Conservation (phyloP, 2,113 vertebrate species). For the Melanerpes formicivorus region DNA sequence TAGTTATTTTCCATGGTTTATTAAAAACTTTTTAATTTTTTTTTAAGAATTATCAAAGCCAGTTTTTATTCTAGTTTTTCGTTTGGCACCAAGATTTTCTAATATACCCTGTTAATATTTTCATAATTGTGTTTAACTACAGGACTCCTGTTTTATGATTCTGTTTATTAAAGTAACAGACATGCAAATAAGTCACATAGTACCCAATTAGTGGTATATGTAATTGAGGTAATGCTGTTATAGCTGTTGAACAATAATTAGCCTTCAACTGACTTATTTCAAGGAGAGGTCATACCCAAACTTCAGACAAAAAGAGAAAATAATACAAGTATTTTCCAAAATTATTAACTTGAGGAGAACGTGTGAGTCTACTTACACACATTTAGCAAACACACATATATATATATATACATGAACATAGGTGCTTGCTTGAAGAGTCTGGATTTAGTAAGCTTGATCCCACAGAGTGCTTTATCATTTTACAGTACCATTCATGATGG, state of each 20-base stretch:
- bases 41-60: not conserved
- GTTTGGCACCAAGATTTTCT: not conserved
- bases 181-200: not conserved
- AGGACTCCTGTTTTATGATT: not conserved
- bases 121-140: not conserved
- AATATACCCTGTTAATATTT: not conserved
- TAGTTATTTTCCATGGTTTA: slow-evolving; percentile 30
- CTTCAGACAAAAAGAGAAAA: not conserved
- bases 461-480: not conserved
- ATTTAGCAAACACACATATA: not conserved
- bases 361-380: not conserved
- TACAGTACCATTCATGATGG: not conserved
- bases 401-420: not conserved
- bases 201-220: not conserved
- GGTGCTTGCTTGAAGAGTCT: not conserved
- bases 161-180: not conserved
- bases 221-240: not conserved
- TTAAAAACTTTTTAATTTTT: not conserved
- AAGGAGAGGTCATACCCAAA: not conserved
- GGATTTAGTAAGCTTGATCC: not conserved
- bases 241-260: not conserved
- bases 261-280: not conserved
- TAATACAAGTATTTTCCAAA: not conserved
- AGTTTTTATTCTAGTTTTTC: not conserved
- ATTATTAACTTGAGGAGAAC: not conserved